Base-by-base conservation (phyloP, 2,888 invertebrate species). In the Chirona hameri region DNA sequence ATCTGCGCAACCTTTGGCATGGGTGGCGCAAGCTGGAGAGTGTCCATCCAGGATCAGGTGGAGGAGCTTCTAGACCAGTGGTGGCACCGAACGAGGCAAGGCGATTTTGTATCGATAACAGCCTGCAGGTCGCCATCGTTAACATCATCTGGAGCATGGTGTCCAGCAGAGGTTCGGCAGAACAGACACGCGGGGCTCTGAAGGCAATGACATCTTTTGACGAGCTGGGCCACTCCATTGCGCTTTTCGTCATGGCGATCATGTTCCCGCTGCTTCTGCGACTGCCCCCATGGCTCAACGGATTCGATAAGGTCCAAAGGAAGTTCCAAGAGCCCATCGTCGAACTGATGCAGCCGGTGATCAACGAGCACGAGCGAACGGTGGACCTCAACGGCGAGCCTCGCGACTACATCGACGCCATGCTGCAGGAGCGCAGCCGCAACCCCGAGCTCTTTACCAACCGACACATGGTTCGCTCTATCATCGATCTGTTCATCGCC, bases 91-190 rank as follows among this genome's bases (percentile, higher is more conserved):
- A 82, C 24, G 0, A 60, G 9, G 55, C 29, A 24, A 27, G n/a
- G 12, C 60, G 52, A 29, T 31, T 81, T 4, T 65, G 65, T 4
- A 80, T 82, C 24, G 81, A 81, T 2, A 24, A 48, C 9, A 55
- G 65, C 29, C 24, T 82, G 29, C 79, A 57, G n/a, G 65, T 82
- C 9, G 55, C 82, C n/a, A 55, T 82, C 24, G 76, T 60, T 18
- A 82, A 82, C 81, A 31, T 81, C 55, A 79, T 82, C 27, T 82
- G 82, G 82, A 46, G 46, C 21, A n/a, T 79, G 55, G 57, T 82
- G 55, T 52, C 55, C 21, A 65, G 82, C 48, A 82, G 81, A 81
- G 65, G 48, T 60, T 46, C 27, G 46, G 60, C 18, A 14, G 12
- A n/a, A 27, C 79, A 5, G 81, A 82, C 24, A 57, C 52, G n/a